These are phyloP conservation scores for Cybosia mesomella DNA, from an alignment of 2,888 invertebrate genomes.

Conservation along the genomic window DNA sequence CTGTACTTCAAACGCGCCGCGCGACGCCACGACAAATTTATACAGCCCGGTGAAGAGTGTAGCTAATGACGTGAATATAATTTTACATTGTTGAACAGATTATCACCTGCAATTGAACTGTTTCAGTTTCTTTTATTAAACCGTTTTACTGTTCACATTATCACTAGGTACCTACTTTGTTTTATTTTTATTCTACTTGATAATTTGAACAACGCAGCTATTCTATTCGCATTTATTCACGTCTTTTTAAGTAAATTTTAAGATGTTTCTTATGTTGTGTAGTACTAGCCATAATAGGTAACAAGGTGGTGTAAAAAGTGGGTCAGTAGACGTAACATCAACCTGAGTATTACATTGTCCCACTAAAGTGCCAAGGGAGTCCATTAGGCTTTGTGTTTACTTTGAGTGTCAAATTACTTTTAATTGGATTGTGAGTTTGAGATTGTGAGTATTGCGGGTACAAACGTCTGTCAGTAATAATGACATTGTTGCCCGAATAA, in stretches of 20 bases:
- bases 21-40: slow-evolving; percentile 61
- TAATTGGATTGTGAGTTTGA: slow-evolving; percentile 46
- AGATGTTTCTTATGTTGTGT: slow-evolving; percentile 33
- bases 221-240: slow-evolving; percentile 17
- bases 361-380: slow-evolving; percentile 25
- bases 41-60: slow-evolving; percentile 54
- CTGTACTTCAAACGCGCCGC: slow-evolving; percentile 74
- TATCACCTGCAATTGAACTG: slow-evolving; percentile 15
- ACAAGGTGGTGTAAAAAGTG: slow-evolving; percentile 39
- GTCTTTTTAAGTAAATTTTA: slow-evolving; percentile 17
- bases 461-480: slow-evolving; percentile 58
- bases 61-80: slow-evolving; percentile 55
- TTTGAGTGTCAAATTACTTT: slow-evolving; percentile 43
- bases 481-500: slow-evolving; percentile 40
- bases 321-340: slow-evolving; percentile 50
- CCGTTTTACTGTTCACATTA: slow-evolving; percentile 35
- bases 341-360: slow-evolving; percentile 48
- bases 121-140: slow-evolving; percentile 27
- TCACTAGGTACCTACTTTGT: slow-evolving; percentile 21
- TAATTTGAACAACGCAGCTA: slow-evolving; percentile 41
- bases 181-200: slow-evolving; percentile 33
- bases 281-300: slow-evolving; percentile 23
- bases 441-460: slow-evolving; percentile 33
- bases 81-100: slow-evolving; percentile 43
- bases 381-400: slow-evolving; percentile 48